phyloP scores from a whole-genome alignment of 2,797 vertebrate genomes.

The Diplodus sargus region DNA sequence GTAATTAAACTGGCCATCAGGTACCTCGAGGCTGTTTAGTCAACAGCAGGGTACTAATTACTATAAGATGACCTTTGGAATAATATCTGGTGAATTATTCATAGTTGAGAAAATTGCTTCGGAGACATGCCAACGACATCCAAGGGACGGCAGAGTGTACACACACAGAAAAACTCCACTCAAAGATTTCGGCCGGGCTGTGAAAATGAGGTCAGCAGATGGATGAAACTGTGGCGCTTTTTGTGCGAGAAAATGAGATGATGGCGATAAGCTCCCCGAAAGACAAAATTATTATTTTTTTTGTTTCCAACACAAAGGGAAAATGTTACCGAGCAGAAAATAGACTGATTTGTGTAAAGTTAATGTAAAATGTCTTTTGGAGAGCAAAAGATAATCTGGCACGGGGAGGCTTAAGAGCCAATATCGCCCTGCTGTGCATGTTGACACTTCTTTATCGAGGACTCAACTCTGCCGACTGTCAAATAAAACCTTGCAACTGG shows the following conservation, averaged over 20 bases:
- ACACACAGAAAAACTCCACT: slow-evolving; percentile 62
- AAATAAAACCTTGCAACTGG: slow-evolving; percentile 29
- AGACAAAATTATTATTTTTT: slow-evolving; percentile 26
- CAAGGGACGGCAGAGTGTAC: slow-evolving; percentile 71
- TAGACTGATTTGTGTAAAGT: slow-evolving; percentile 36
- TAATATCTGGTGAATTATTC: slow-evolving; percentile 92
- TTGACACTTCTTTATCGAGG: slow-evolving; percentile 27
- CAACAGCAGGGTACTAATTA: slow-evolving; percentile 91
- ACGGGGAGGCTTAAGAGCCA: slow-evolving; percentile 30
- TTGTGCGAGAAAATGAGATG: slow-evolving; percentile 42
- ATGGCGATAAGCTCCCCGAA: slow-evolving; percentile 30
- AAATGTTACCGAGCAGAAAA: slow-evolving; percentile 28
- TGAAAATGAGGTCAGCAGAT: slow-evolving; percentile 70
- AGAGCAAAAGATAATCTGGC: slow-evolving; percentile 22
- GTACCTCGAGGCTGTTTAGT: slow-evolving; percentile 90
- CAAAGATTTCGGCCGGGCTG: slow-evolving; percentile 62
- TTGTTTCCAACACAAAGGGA: slow-evolving; percentile 1
- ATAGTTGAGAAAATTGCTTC: slow-evolving; percentile 87
- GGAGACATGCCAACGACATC: slow-evolving; percentile 82
- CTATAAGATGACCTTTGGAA: slow-evolving; percentile 91
- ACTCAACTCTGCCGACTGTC: slow-evolving; percentile 28
- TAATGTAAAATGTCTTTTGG: slow-evolving; percentile 41
- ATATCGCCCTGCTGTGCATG: slow-evolving; percentile 44
- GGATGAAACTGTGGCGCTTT: slow-evolving; percentile 44
- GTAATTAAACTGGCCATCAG: slow-evolving; percentile 91